Conservation (phyloP, 2,113 vertebrate genomes). For the Sorex fumeus region DNA sequence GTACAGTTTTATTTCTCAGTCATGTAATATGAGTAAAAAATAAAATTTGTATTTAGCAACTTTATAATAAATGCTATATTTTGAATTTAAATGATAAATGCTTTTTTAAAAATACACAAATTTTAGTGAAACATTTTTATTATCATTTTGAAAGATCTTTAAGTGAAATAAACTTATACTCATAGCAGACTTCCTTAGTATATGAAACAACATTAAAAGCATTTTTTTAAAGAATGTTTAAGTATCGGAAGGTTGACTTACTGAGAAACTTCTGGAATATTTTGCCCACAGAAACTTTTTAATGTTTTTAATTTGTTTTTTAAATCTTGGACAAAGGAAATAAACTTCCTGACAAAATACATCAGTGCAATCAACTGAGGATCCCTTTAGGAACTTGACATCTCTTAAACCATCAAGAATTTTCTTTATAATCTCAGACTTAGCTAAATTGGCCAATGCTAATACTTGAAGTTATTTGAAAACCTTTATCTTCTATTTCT, state of each 20-base stretch:
- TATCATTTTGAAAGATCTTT: conserved; percentile 59
- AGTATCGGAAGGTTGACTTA: conserved; percentile 21
- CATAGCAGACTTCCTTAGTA: conserved; percentile 15
- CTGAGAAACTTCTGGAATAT: neutral
- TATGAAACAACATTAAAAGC: neutral
- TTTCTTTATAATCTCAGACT: neutral
- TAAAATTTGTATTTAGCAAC: neutral
- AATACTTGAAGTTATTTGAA: neutral
- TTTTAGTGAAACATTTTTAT: conserved; percentile 40
- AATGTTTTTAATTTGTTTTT: conserved; percentile 60
- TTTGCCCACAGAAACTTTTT: neutral
- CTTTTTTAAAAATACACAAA: conserved; percentile 52
- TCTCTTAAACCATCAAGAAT: neutral
- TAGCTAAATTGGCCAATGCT: neutral
- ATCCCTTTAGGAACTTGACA: conserved; percentile 14
- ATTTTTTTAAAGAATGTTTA: conserved; percentile 24
- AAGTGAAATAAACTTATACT: conserved; percentile 42
- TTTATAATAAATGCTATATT: conserved; percentile 14
- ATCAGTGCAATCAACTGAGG: neutral
- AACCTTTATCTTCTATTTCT: neutral
- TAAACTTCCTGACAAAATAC: conserved; percentile 20
- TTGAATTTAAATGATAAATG: conserved; percentile 55
- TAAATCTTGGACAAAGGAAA: conserved; percentile 30
- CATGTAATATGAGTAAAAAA: conserved; percentile 53
- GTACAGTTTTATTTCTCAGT: neutral